These are phyloP conservation scores for Phortica magna DNA, from an alignment of 2,888 invertebrate species.

Conservation along the genomic window DNA sequence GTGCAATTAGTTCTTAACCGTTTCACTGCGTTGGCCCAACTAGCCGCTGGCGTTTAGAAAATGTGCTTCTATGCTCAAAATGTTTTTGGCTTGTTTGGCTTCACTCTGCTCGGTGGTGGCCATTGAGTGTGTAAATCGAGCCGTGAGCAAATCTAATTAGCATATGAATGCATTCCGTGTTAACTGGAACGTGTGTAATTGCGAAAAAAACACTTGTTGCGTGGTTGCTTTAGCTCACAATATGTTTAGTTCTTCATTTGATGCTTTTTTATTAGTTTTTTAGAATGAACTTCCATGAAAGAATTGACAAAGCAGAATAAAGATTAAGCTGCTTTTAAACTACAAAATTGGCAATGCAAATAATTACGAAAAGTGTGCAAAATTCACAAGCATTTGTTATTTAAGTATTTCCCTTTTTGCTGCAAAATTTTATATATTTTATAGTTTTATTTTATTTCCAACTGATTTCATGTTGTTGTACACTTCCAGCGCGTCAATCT, in stretches of 20 bases:
- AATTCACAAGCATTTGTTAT: too few species aligned
- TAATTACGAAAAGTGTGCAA: too few species aligned
- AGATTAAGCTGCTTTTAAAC: too few species aligned
- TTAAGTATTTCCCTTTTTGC: too few species aligned
- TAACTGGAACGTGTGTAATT: slow-evolving; percentile 16
- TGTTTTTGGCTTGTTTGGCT: slow-evolving; percentile 59
- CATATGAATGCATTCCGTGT: slow-evolving; percentile 48
- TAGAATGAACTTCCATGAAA: neutral
- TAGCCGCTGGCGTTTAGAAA: slow-evolving; percentile 19
- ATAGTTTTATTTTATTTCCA: too few species aligned
- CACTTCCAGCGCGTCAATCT: too few species aligned
- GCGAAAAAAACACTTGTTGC: slow-evolving; percentile 14
- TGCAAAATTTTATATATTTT: too few species aligned
- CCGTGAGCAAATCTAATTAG: slow-evolving; percentile 70
- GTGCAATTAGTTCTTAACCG: slow-evolving; percentile 37
- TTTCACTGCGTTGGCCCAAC: slow-evolving; percentile 32
- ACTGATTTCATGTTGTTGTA: too few species aligned
- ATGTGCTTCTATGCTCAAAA: slow-evolving; percentile 21
- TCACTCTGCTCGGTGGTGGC: slow-evolving; percentile 52
- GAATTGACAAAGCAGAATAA: neutral
- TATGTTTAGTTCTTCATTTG: too few species aligned
- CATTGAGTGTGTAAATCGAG: slow-evolving; percentile 40
- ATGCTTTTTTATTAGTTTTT: too few species aligned
- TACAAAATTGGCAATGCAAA: too few species aligned
- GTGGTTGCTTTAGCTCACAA: too few species aligned